Conservation (phyloP, 2,797 vertebrate genomes). For the Rhinoraja longicauda region DNA sequence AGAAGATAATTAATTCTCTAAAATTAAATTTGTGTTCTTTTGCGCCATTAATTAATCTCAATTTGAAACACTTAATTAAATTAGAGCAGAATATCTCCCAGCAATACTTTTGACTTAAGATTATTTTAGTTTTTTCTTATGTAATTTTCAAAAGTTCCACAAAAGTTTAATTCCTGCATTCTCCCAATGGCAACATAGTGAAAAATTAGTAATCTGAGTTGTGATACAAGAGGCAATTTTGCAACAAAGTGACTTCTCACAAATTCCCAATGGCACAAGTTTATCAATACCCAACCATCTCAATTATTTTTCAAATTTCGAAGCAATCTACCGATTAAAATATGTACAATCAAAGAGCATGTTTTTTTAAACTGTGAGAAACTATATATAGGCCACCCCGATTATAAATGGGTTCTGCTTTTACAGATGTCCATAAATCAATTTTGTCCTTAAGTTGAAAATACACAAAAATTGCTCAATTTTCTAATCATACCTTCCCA, state of each 20-base stretch:
- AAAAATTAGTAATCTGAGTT: neutral
- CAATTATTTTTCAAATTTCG: neutral
- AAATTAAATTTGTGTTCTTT: neutral
- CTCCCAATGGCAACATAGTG: neutral
- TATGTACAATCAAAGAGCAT: neutral
- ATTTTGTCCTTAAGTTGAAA: too few relatives aligned
- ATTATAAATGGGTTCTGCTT: too few relatives aligned
- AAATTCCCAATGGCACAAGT: neutral
- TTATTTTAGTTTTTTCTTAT: neutral
- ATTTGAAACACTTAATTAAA: neutral
- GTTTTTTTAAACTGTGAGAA: neutral
- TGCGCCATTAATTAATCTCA: neutral
- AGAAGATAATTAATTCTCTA: neutral
- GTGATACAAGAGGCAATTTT: neutral
- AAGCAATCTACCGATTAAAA: neutral
- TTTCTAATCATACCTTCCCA: too few relatives aligned
- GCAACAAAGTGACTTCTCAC: neutral
- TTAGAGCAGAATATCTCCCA: neutral
- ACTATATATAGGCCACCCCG: neutral
- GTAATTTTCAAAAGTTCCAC: neutral
- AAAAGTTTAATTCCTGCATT: neutral
- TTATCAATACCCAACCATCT: neutral
- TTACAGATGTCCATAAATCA: too few relatives aligned
- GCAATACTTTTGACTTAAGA: neutral
- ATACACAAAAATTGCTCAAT: too few relatives aligned